Conservation (phyloP, 2,113 vertebrate species). For the Poeciliopsis occidentalis region DNA sequence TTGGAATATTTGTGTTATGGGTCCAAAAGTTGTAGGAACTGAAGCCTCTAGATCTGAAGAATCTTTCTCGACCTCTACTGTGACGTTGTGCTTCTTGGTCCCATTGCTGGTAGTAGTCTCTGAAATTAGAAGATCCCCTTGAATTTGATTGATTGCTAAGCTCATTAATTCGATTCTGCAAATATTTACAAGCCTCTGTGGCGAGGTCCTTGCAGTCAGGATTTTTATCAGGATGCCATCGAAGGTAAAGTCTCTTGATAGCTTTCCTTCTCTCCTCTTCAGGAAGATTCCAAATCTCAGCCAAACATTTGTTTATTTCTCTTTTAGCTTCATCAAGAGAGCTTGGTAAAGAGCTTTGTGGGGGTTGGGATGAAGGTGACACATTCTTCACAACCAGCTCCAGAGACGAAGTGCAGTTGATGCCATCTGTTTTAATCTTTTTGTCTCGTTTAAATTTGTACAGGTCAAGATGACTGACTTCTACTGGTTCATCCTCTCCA, state of each 20-base stretch:
- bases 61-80: conserved; percentile 57
- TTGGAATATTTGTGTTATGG: conserved; percentile 54
- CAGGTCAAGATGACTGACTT: conserved; percentile 78
- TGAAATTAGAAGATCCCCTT: conserved; percentile 31
- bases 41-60: conserved; percentile 27
- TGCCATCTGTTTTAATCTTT: conserved; percentile 3
- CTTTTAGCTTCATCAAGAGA: conserved; percentile 75
- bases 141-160: conserved; percentile 14
- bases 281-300: conserved; percentile 76
- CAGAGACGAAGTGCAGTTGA: conserved; percentile 14
- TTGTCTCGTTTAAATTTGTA: conserved; percentile 79
- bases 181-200: conserved; percentile 77
- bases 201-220: conserved; percentile 55
- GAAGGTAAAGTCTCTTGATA: conserved; percentile 80
- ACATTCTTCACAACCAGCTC: conserved; percentile 22
- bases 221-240: conserved; percentile 86
- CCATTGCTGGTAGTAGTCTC: conserved; percentile 71
- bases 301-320: conserved; percentile 78
- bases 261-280: conserved; percentile 72
- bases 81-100: conserved; percentile 76
- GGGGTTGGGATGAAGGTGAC: conserved; percentile 21
- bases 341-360: conserved; percentile 43
- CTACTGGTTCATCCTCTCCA: conserved; percentile 60
- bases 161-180: conserved; percentile 73
- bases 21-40: conserved; percentile 76